Evolutionary conservation across 2,797 vertebrate species (phyloP).

Genomic region (Takifugu rubripes): DNA sequence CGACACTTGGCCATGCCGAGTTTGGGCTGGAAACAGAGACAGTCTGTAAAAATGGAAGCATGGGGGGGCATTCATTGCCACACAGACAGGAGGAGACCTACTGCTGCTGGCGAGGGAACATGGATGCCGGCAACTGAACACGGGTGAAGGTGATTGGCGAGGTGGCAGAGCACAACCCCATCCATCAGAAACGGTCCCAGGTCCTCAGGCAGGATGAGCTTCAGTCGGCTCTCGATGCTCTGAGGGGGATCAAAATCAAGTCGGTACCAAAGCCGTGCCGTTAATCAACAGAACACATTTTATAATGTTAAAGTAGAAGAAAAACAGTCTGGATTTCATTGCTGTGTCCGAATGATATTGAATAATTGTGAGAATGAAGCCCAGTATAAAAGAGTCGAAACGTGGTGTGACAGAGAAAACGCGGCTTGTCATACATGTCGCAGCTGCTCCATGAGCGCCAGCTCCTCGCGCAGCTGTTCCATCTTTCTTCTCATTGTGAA

Average conservation of each 20-base stretch:
- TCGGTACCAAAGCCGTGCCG: no score
- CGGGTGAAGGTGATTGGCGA: conserved; percentile 90
- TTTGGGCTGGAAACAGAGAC: conserved; percentile 79
- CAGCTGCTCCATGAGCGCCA: conserved; percentile 78
- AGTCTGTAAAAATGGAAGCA: neutral
- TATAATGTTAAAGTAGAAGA: neutral
- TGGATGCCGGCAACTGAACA: conserved; percentile 92
- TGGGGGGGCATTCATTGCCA: neutral
- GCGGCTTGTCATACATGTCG: conserved; percentile 70
- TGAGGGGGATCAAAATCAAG: conserved; percentile 19
- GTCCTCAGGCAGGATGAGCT: conserved; percentile 88
- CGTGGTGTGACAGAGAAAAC: neutral
- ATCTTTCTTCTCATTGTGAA: conserved; percentile 96
- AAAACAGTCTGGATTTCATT: neutral
- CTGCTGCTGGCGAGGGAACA: conserved; percentile 92
- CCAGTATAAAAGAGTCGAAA: no score
- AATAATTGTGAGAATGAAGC: neutral
- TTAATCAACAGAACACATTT: no score
- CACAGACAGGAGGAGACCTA: conserved; percentile 57
- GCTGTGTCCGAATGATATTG: neutral
- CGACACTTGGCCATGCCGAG: conserved; percentile 98
- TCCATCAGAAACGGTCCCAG: conserved; percentile 92
- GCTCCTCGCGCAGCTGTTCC: conserved; percentile 94
- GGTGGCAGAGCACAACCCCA: conserved; percentile 91
- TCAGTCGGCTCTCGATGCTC: conserved; percentile 87